These are phyloP conservation scores for Pyrgilauda ruficollis DNA, from an alignment of 2,113 vertebrate genomes.

Conservation along the genomic window DNA sequence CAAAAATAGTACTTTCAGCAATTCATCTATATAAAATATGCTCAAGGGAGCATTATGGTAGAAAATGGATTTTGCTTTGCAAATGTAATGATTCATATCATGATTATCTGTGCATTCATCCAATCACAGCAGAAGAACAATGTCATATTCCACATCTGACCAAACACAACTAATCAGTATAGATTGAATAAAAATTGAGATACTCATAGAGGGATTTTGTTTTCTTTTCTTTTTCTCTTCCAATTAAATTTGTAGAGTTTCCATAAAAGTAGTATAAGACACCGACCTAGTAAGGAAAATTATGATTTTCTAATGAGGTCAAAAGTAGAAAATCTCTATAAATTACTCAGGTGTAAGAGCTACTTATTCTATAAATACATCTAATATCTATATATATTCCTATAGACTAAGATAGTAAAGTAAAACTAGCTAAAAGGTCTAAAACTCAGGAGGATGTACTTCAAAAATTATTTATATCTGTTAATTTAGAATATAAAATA, in stretches of 20 bases:
- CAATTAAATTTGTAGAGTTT: neutral
- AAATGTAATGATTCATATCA: constrained; percentile 30
- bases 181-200: neutral
- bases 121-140: constrained; percentile 15
- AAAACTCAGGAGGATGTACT: neutral
- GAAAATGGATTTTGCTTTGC: constrained; percentile 44
- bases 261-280: neutral
- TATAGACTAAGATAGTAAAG: neutral
- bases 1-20: neutral
- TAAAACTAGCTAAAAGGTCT: neutral
- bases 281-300: neutral
- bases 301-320: neutral
- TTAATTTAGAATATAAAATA: neutral
- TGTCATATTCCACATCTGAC: constrained; percentile 18
- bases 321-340: neutral
- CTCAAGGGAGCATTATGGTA: neutral
- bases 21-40: neutral
- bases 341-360: neutral
- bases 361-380: neutral
- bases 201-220: neutral
- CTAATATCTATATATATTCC: neutral
- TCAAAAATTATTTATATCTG: neutral
- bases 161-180: constrained; percentile 23
- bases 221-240: neutral
- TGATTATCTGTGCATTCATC: constrained; percentile 1